Evolutionary conservation across 2,888 invertebrate genomes (phyloP).

Genomic region (Dastarcus helophoroides): DNA sequence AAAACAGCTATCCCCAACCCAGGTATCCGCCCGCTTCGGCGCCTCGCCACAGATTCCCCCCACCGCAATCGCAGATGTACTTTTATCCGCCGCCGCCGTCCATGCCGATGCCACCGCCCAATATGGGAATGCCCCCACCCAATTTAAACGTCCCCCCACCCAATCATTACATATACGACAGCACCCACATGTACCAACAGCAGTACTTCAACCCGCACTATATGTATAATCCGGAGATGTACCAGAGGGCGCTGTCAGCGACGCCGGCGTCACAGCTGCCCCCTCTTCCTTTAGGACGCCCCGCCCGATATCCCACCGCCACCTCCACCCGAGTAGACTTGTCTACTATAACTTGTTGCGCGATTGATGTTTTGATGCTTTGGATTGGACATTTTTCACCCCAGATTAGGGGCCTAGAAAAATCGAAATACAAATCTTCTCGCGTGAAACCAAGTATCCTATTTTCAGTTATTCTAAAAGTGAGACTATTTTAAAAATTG

Average conservation of each 20-base stretch:
- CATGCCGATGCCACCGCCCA: slow-evolving; percentile 16
- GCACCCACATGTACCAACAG: slow-evolving; percentile 18
- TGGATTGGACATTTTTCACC: no score
- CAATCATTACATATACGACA: slow-evolving; percentile 8
- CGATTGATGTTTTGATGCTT: no score
- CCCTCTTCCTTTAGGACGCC: slow-evolving; percentile 45
- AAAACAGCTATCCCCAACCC: slow-evolving; percentile 18
- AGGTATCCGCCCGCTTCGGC: slow-evolving; percentile 10
- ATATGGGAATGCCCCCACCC: slow-evolving; percentile 25
- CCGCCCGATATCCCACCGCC: slow-evolving; percentile 53
- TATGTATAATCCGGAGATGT: slow-evolving; percentile 29
- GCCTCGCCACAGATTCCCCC: not conserved
- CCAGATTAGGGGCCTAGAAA: no score
- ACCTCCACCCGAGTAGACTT: slow-evolving; percentile 38
- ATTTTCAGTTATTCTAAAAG: no score
- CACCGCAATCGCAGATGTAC: slow-evolving; percentile 7
- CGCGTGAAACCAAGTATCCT: no score
- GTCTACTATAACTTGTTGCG: no score
- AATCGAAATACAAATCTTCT: no score
- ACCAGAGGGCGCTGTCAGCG: slow-evolving; percentile 20
- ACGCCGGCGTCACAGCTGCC: slow-evolving; percentile 32
- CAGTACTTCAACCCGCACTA: slow-evolving; percentile 27
- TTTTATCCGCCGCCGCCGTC: slow-evolving; percentile 13
- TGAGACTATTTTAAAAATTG: no score
- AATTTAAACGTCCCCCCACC: slow-evolving; percentile 19